Evolutionary conservation across 2,113 vertebrate species (phyloP), one percentile per base, ranked within the genome.

Genomic region (Chloropsis cyanopogon): DNA sequence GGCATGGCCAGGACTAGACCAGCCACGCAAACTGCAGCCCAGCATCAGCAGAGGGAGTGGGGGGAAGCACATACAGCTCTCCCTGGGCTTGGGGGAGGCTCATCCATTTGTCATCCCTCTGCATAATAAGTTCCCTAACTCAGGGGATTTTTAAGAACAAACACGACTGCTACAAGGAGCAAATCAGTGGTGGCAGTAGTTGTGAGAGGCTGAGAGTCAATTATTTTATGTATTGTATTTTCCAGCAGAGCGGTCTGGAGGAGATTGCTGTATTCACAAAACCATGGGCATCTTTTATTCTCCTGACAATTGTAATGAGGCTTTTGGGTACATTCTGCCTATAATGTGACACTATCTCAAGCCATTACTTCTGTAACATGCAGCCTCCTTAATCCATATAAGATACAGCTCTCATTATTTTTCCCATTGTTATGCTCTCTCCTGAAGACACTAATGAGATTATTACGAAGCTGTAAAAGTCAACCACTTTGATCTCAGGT

Each of bases 361-460:
- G 79, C 63, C 65, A 50, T 93, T 86, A 69, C 61, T 87, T 84
- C 71, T 61, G 41, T 71, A 81, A 66, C 46, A 44, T 1, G 1
- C 37, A 92, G 78, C 65, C 47, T 78, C 68, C 83, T 96, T 96
- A 96, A 95, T 96, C 88, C 82, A 82, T 69, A 29, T 41, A 86
- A 88, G 35, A 86, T 70, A 73, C 26, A 86, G 59, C 42, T 84
- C 56, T 59, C 28, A 31, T 87, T 95, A 66, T 82, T 89, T 56
- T 82, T 88, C 78, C 66, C 42, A 54, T 86, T 95, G 90, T 88
- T 78, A 54, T 17, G 60, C 47, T 75, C 72, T 83, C 84, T 83
- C 63, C 47, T 78, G 64, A 95, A 94, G 66, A 84, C 73, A 70
- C 86, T 92, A 93, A 95, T 95, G 88, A 95, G 92, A 92, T 92